Evolutionary conservation across 2,113 vertebrate genomes (phyloP), one percentile per base, ranked within the genome.

Genomic region (rabbit (Oryctolagus cuniculus)): DNA sequence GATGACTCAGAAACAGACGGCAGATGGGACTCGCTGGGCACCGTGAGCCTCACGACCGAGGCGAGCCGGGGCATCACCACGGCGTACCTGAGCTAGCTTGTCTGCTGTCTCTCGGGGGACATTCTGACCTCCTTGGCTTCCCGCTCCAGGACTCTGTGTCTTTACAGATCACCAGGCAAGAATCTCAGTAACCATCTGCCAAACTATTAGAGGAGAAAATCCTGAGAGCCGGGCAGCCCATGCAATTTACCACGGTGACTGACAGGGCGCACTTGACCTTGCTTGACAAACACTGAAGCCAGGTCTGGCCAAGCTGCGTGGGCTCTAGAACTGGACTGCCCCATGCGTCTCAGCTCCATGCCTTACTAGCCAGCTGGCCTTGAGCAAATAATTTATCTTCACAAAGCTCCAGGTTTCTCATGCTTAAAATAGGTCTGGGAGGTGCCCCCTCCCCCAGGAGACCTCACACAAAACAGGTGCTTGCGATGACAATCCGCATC

Each of bases 71-170:
- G 27, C 92, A 24, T 10, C 64, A 5, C 70, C 90, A 13, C 51
- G 0, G 69, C 8, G 12, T 44, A 6, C 74, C 80, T 58, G 49
- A 2, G 49, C 81, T 31, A 2, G 5, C 22, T 34, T n/a, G 11
- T 4, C 55, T 11, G 25, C 63, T 84, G 49, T 36, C 83, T 89
- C 82, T 24, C 51, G 15, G 24, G 81, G 93, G 85, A 64, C 96
- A 92, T 2, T 2, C 44, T 95, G 97, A 95, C 96, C 95, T 70
- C 55, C 49, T 69, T 22, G n/a, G 7, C 21, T 82, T 82, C 90
- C 74, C n/a, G 2, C 58, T 7, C 0, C 55, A 73, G 55, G 78
- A 63, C 51, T 61, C 10, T 29, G 82, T 78, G 64, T 84, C 58
- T 25, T 66, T 27, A 27, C 2, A 51, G 78, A 81, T 78, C 38